These are phyloP conservation scores for Lytechinus variegatus DNA, from an alignment of 35 echinoderm and acorn worm species.

Conservation along the genomic window DNA sequence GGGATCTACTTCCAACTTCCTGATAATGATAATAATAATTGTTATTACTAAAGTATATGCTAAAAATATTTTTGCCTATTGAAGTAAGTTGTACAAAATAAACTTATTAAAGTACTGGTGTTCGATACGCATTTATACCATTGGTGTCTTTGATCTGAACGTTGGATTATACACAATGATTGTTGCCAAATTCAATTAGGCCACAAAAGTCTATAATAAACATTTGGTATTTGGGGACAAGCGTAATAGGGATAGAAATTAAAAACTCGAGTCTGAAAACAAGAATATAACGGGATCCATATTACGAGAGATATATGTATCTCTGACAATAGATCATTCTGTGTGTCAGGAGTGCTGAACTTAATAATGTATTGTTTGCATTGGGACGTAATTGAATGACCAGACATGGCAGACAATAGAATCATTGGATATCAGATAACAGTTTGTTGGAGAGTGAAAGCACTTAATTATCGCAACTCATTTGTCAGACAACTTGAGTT, in stretches of 20 bases:
- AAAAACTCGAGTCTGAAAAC: background rate
- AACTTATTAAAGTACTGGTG: too few species aligned
- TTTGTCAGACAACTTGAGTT: background rate
- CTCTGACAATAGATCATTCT: background rate
- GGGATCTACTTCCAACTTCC: too few species aligned
- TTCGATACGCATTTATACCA: too few species aligned
- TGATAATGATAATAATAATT: too few species aligned
- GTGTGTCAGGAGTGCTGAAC: background rate
- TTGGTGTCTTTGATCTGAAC: too few species aligned
- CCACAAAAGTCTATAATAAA: too few species aligned
- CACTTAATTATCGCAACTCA: slow-evolving; percentile 12
- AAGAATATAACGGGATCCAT: background rate
- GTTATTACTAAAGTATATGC: too few species aligned
- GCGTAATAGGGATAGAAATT: background rate
- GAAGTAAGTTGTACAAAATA: too few species aligned
- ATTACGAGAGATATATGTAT: background rate
- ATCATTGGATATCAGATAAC: slow-evolving; percentile 3
- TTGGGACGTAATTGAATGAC: background rate
- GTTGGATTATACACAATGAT: too few species aligned
- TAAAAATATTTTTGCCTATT: too few species aligned
- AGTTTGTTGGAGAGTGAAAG: slow-evolving; percentile 3
- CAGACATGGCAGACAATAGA: background rate
- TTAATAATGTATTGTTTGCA: slow-evolving; percentile 15
- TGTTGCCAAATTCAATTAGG: too few species aligned
- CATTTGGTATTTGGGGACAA: too few species aligned